phyloP scores from a whole-genome alignment of 2,888 invertebrate genomes.

The Nomada ruficornis region DNA sequence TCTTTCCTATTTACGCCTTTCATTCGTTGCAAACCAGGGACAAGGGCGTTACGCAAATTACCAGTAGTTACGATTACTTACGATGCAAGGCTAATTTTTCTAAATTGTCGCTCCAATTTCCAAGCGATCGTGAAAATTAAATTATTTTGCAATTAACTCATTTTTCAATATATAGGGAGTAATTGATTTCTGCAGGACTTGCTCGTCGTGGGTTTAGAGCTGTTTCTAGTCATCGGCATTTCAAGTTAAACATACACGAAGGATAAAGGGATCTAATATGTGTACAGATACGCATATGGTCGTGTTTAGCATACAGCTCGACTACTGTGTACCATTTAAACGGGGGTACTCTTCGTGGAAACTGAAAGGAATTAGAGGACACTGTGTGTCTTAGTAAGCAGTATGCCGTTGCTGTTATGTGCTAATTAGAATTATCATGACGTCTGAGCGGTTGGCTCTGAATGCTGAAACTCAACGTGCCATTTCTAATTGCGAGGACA shows the following conservation, averaged over 20 bases:
- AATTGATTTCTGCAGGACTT: slow-evolving; percentile 15
- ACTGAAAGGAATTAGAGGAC: slow-evolving; percentile 52
- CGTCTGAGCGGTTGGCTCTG: slow-evolving; percentile 40
- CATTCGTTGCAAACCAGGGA: no score
- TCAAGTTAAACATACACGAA: slow-evolving; percentile 10
- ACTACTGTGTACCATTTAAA: slow-evolving; percentile 39
- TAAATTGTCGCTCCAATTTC: no score
- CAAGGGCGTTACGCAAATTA: background rate
- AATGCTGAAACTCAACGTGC: slow-evolving; percentile 57
- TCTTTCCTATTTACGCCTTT: no score
- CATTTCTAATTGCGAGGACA: slow-evolving; percentile 62
- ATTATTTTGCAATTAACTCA: background rate
- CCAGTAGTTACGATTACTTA: no score
- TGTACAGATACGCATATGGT: background rate
- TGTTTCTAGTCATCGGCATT: slow-evolving; percentile 10
- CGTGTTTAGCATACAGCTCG: slow-evolving; percentile 52
- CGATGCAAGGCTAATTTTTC: no score
- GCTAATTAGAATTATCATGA: slow-evolving; percentile 69
- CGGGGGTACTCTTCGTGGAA: slow-evolving; percentile 44
- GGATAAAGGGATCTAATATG: slow-evolving; percentile 25
- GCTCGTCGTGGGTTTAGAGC: slow-evolving; percentile 3
- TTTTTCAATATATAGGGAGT: slow-evolving; percentile 15
- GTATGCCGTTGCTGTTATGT: slow-evolving; percentile 30
- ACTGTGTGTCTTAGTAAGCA: slow-evolving; percentile 20
- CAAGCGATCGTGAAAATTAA: no score